A percentile compares a stretch with the other conserved stretches of the same genome.
phyloP scores from a whole-genome alignment of 2,113 vertebrate species.

The Gambusia affinis region DNA sequence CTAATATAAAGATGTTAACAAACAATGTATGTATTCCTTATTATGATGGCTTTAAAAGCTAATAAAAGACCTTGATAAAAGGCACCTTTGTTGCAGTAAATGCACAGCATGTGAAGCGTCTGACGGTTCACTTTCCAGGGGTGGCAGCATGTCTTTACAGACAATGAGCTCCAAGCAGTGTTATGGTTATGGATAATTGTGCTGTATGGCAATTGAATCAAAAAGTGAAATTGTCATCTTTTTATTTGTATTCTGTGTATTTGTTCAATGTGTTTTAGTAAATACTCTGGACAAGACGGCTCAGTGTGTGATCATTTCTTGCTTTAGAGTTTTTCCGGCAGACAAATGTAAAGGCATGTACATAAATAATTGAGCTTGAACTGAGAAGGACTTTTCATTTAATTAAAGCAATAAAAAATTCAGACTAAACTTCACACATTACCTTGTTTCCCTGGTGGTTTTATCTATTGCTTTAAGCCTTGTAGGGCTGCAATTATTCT shows the following conservation, averaged over 20 bases:
- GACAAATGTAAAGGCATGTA: not conserved
- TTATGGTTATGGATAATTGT: constrained; percentile 68
- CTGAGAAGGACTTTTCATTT: constrained; percentile 1
- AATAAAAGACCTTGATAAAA: constrained; percentile 76
- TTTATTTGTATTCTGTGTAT: constrained; percentile 86
- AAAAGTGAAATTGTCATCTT: constrained; percentile 80
- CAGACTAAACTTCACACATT: not conserved
- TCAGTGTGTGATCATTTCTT: not conserved
- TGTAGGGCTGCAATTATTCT: constrained; percentile 31
- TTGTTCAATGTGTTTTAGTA: constrained; percentile 89
- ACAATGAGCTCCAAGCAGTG: constrained; percentile 66
- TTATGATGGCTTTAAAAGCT: constrained; percentile 84
- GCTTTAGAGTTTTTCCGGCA: not conserved
- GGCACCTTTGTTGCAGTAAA: constrained; percentile 78
- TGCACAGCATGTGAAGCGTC: constrained; percentile 78
- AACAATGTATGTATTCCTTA: constrained; percentile 80
- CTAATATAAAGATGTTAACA: constrained; percentile 83
- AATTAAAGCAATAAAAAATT: constrained; percentile 1
- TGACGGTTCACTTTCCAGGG: constrained; percentile 65
- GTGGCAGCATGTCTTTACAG: constrained; percentile 62
- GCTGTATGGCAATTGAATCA: constrained; percentile 75
- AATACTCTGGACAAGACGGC: constrained; percentile 78
- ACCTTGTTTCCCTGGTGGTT: not conserved
- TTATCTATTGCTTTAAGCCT: constrained; percentile 4
- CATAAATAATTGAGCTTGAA: constrained; percentile 7